These are phyloP conservation scores for Rhinichthys klamathensis DNA, from an alignment of 2,113 vertebrate species.

Conservation along the genomic window DNA sequence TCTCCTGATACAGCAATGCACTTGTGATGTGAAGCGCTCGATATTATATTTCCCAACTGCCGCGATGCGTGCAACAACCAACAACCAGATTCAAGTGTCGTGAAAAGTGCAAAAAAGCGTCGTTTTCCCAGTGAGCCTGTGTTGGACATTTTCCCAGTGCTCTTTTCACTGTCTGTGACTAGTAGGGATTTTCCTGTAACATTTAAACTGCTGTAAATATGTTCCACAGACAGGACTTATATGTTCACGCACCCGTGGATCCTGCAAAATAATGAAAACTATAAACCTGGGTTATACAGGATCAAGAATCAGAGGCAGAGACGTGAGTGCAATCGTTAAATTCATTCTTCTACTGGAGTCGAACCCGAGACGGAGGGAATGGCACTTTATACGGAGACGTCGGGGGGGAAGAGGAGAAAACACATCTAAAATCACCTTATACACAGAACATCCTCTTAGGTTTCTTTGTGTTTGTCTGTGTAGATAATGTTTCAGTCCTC, in stretches of 20 bases:
- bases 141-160: not conserved
- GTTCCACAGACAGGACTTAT: not conserved
- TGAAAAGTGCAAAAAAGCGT: no score
- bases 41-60: no score
- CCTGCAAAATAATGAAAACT: not conserved
- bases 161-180: not conserved
- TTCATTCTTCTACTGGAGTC: constrained; percentile 69
- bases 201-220: not conserved
- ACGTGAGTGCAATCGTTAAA: constrained; percentile 72
- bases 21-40: no score
- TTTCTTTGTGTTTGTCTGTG: constrained; percentile 38
- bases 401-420: constrained; percentile 43
- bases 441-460: constrained; percentile 18
- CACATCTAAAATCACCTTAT: constrained; percentile 13
- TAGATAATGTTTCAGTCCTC: constrained; percentile 48
- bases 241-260: not conserved
- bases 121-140: not conserved
- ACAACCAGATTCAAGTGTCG: no score
- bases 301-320: constrained; percentile 47
- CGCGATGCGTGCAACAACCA: not conserved
- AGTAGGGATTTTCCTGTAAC: not conserved
- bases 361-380: constrained; percentile 59
- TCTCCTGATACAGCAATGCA: no score
- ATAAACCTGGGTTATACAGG: constrained; percentile 12
- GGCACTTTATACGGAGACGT: constrained; percentile 72